These are phyloP conservation scores for Galaxea fascicularis DNA, from an alignment of 92 coral and sea anemone species.

Conservation along the genomic window DNA sequence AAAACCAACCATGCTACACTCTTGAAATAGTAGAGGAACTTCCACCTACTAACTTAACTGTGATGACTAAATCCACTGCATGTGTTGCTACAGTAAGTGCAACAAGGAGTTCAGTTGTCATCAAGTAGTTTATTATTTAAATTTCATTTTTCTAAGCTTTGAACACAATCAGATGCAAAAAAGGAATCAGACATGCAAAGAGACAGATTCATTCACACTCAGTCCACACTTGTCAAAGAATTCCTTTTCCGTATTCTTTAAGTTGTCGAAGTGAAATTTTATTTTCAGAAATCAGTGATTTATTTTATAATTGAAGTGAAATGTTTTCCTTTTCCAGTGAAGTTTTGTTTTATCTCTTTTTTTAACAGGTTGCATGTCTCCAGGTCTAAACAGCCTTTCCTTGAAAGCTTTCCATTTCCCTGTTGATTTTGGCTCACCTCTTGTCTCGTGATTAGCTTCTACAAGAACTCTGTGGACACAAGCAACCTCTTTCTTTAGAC, in stretches of 20 bases:
- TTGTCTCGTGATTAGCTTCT: conserved; percentile 32
- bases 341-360: conserved; percentile 41
- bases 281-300: conserved; percentile 56
- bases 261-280: conserved; percentile 52
- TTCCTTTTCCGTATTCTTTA: conserved; percentile 42
- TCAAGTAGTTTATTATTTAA: conserved; percentile 55
- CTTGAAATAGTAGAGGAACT: conserved; percentile 63
- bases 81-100: conserved; percentile 62
- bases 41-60: conserved; percentile 63
- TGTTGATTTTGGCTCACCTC: conserved; percentile 16
- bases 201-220: conserved; percentile 59
- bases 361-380: conserved; percentile 28
- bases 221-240: conserved; percentile 61
- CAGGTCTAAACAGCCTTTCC: conserved; percentile 49
- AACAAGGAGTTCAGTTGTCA: conserved; percentile 58
- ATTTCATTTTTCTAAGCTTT: conserved; percentile 28
- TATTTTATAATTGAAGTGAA: conserved; percentile 43
- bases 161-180: conserved; percentile 54
- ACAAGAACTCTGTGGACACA: conserved; percentile 45
- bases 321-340: conserved; percentile 46
- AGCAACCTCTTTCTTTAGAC: conserved; percentile 49
- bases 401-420: conserved; percentile 59
- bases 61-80: no score
- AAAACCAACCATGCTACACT: no score
- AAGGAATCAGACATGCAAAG: conserved; percentile 64